phyloP scores from a whole-genome alignment of 2,888 invertebrate genomes.

The Antheraea yamamai region DNA sequence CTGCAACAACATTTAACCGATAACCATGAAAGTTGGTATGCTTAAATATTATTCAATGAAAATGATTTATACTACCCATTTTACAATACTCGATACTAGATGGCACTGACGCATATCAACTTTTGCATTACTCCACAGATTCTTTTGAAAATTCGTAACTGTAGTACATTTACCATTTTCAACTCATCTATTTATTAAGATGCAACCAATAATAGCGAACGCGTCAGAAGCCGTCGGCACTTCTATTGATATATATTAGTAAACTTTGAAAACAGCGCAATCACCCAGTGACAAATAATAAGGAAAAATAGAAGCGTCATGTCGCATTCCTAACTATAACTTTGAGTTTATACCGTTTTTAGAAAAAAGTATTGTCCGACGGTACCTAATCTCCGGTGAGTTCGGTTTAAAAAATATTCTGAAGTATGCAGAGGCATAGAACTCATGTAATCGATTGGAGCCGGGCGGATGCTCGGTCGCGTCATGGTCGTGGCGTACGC shows the following conservation, averaged over 20 bases:
- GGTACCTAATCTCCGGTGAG: slow-evolving; percentile 19
- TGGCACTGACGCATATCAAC: too few species aligned
- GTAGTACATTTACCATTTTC: too few species aligned
- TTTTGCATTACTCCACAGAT: too few species aligned
- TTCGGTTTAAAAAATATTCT: slow-evolving; percentile 39
- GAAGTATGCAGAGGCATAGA: slow-evolving; percentile 67
- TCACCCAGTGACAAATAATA: neutral
- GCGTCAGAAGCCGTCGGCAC: too few species aligned
- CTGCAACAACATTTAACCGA: too few species aligned
- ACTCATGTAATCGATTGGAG: slow-evolving; percentile 67
- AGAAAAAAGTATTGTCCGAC: slow-evolving; percentile 5
- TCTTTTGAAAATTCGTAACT: too few species aligned
- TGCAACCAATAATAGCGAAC: too few species aligned
- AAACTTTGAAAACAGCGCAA: neutral
- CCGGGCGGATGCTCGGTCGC: slow-evolving; percentile 60
- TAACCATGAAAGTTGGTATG: too few species aligned
- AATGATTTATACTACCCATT: too few species aligned
- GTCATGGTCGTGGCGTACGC: slow-evolving; percentile 46
- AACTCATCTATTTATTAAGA: too few species aligned
- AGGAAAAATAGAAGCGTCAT: neutral
- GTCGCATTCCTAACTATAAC: neutral
- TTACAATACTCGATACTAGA: too few species aligned
- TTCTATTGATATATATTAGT: neutral
- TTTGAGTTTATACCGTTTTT: neutral
- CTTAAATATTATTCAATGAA: too few species aligned